phyloP scores from a whole-genome alignment of 2,797 vertebrate species.

The Lagocephalus sceleratus region DNA sequence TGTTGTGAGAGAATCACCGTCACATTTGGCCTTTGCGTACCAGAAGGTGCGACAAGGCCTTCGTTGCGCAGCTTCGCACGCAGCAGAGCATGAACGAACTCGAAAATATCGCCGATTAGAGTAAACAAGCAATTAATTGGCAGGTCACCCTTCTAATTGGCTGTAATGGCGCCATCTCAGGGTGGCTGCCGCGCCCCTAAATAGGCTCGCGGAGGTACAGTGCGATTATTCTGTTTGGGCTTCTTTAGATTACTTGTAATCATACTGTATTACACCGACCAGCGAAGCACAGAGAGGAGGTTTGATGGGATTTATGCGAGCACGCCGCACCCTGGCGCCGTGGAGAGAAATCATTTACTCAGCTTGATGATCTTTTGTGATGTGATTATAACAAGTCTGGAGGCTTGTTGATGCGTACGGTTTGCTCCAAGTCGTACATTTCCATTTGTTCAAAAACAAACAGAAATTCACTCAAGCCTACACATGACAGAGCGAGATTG shows the following conservation, averaged over 20 bases:
- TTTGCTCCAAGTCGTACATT: constrained; percentile 2
- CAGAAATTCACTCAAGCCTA: neutral
- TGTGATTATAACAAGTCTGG: constrained; percentile 10
- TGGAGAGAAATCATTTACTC: constrained; percentile 25
- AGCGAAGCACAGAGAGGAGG: constrained; percentile 41
- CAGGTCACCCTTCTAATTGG: constrained; percentile 60
- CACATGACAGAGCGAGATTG: no score
- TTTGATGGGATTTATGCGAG: constrained; percentile 34
- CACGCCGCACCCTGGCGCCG: constrained; percentile 16
- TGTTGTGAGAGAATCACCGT: no score
- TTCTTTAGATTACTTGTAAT: constrained; percentile 32
- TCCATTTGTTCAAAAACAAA: constrained; percentile 5
- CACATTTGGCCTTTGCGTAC: neutral
- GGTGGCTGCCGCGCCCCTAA: constrained; percentile 37
- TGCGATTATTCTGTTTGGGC: constrained; percentile 54
- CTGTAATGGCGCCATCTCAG: constrained; percentile 43
- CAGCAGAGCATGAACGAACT: constrained; percentile 41
- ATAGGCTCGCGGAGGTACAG: constrained; percentile 46
- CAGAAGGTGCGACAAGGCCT: constrained; percentile 16
- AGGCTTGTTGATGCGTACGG: constrained; percentile 16
- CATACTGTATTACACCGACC: constrained; percentile 45
- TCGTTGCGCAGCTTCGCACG: constrained; percentile 37
- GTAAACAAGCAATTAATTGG: constrained; percentile 74
- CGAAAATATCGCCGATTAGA: constrained; percentile 68
- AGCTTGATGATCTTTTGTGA: constrained; percentile 13